Percentiles rank a stretch among this genome's conserved stretches.
These are phyloP conservation scores for Crematogaster levior DNA, from an alignment of 2,888 invertebrate genomes.

Conservation along the genomic window DNA sequence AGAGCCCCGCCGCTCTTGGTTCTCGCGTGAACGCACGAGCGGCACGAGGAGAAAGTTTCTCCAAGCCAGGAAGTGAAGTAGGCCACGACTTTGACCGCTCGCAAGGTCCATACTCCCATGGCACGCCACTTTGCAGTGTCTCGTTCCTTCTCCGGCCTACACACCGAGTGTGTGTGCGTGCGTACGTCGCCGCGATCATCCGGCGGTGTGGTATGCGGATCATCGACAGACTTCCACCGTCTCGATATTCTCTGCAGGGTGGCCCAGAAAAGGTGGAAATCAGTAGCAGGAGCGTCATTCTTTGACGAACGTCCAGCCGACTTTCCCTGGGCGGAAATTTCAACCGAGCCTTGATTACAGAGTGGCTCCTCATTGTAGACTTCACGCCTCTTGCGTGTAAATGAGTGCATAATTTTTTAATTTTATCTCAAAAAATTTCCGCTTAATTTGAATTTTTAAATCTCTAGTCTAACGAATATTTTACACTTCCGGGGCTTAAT, in stretches of 20 bases:
- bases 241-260: conserved; percentile 47
- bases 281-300: conserved; percentile 35
- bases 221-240: conserved; percentile 28
- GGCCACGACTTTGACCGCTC: conserved; percentile 86
- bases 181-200: conserved; percentile 22
- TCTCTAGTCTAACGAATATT: background rate
- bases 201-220: conserved; percentile 43
- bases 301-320: conserved; percentile 37
- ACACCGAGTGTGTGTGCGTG: background rate
- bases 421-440: background rate
- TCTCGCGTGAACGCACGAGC: conserved; percentile 66
- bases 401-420: background rate
- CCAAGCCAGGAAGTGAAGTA: conserved; percentile 84
- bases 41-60: conserved; percentile 83
- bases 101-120: conserved; percentile 84
- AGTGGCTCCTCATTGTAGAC: conserved; percentile 12
- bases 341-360: conserved; percentile 11
- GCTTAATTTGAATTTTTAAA: background rate
- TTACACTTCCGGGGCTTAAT: background rate
- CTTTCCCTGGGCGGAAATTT: conserved; percentile 47
- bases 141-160: conserved; percentile 38
- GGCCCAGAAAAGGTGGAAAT: conserved; percentile 55
- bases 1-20: conserved; percentile 50
- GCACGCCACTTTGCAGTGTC: conserved; percentile 63
- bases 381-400: background rate